Evolutionary conservation across 1,140 invertebrate species (phyloP), one percentile per base, ranked within the genome.

Genomic region (Drosophila azteca): DNA sequence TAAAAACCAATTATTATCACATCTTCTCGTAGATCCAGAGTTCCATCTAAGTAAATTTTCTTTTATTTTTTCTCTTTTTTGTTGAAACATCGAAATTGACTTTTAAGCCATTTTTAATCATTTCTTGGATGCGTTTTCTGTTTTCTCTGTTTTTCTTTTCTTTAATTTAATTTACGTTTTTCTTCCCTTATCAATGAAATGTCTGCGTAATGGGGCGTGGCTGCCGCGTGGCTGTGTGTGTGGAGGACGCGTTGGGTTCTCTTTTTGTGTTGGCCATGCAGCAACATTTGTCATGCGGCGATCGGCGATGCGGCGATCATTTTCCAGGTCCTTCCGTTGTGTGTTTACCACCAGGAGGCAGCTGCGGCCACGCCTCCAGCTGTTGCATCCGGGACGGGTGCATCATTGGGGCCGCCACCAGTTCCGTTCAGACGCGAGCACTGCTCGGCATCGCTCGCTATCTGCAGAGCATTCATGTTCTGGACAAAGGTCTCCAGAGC

Each of bases 41-140:
- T 85, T 77, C 63, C 82, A 87, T 88, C 82, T 88, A 75, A 87
- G 80, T 85, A 78, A 78, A 88, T 68, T 77, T 66, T 68, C 58
- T 60, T 79, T 85, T 81, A 49, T 72, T 78, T 75, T 66, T 63
- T 63, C 69, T 49, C 48, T 79, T 79, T 81, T 85, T 87, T 78
- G 51, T 60, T 87, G 78, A 87, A 87, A 87, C 82, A 87, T 88
- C 60, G 79, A 88, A 88, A 88, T 87, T 87, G 82, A 87, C 82
- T 71, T 81, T 75, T 87, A 87, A 79, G 82, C 46, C 83, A 88
- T 75, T 83, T 85, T 72, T 4, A 81, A 81, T 81, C 67, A 81
- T 81, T 81, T 81, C 78, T 72, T 77, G 45, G 67, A 69, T 69
- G 59, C 31, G 46, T 73, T 74, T 72, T 54, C 58, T 54, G 29